phyloP scores from a whole-genome alignment of 2,888 invertebrate genomes.

The Conomelus anceps region DNA sequence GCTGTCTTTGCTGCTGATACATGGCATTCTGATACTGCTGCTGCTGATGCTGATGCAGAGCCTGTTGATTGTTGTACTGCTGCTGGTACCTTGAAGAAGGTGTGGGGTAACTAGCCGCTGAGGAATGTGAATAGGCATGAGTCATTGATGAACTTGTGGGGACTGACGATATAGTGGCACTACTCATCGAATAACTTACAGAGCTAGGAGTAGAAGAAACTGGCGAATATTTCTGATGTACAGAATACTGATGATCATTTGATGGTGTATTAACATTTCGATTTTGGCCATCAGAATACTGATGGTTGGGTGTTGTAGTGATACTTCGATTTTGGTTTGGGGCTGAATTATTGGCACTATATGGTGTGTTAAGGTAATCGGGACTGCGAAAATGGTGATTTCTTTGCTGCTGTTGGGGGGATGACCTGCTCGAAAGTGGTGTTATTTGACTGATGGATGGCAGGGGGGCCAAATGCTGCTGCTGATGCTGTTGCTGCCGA shows the following conservation, averaged over 20 bases:
- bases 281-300: too few relatives aligned
- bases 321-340: slow-evolving; percentile 31
- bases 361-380: slow-evolving; percentile 11
- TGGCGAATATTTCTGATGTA: too few relatives aligned
- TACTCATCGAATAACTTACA: not conserved
- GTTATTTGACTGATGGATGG: slow-evolving; percentile 15
- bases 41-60: slow-evolving; percentile 19
- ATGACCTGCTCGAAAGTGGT: not conserved
- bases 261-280: too few relatives aligned
- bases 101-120: slow-evolving; percentile 21
- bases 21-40: slow-evolving; percentile 15
- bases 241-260: not conserved
- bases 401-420: slow-evolving; percentile 27
- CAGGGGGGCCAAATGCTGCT: slow-evolving; percentile 35
- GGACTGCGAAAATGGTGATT: slow-evolving; percentile 34
- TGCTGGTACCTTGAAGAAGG: slow-evolving; percentile 24
- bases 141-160: slow-evolving; percentile 20
- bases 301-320: slow-evolving; percentile 37
- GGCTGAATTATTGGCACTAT: not conserved
- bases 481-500: slow-evolving; percentile 34
- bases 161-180: not conserved
- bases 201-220: not conserved
- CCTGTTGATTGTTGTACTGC: slow-evolving; percentile 13
- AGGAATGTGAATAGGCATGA: slow-evolving; percentile 22
- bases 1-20: slow-evolving; percentile 17